Conservation (phyloP, 2,888 invertebrate genomes). For the Macroteleia sp. region DNA sequence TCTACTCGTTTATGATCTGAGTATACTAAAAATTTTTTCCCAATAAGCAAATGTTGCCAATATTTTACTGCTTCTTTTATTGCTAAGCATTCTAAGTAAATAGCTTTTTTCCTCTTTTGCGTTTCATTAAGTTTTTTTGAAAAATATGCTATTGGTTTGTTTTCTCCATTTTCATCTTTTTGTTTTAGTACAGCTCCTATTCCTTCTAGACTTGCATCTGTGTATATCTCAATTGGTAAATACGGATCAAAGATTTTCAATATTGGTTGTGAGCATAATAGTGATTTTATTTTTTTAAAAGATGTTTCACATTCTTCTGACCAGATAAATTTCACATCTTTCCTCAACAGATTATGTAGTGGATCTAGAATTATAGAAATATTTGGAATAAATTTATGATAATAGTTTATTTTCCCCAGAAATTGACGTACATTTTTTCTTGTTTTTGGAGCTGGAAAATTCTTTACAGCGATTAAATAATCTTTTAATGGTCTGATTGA, state of each 20-base stretch:
- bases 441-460: conserved; percentile 13
- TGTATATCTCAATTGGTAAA: conserved; percentile 61
- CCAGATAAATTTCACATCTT: conserved; percentile 65
- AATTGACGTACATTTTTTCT: conserved; percentile 18
- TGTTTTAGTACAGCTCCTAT: conserved; percentile 51
- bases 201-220: conserved; percentile 68
- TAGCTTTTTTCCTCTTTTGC: background rate
- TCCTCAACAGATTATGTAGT: conserved; percentile 56
- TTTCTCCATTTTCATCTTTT: background rate
- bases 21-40: conserved; percentile 13
- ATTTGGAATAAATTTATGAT: conserved; percentile 43
- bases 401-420: conserved; percentile 46
- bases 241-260: conserved; percentile 68
- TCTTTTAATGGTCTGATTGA: conserved; percentile 49
- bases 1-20: conserved; percentile 18
- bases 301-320: conserved; percentile 63
- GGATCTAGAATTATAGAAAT: conserved; percentile 5
- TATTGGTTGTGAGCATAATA: conserved; percentile 70
- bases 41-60: background rate
- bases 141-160: conserved; percentile 15
- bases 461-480: conserved; percentile 56
- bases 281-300: conserved; percentile 63
- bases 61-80: conserved; percentile 8
- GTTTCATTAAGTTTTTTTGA: conserved; percentile 9
- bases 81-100: background rate